Evolutionary conservation across 1,140 invertebrate species (phyloP).

Genomic region (Drosophila aff.): DNA sequence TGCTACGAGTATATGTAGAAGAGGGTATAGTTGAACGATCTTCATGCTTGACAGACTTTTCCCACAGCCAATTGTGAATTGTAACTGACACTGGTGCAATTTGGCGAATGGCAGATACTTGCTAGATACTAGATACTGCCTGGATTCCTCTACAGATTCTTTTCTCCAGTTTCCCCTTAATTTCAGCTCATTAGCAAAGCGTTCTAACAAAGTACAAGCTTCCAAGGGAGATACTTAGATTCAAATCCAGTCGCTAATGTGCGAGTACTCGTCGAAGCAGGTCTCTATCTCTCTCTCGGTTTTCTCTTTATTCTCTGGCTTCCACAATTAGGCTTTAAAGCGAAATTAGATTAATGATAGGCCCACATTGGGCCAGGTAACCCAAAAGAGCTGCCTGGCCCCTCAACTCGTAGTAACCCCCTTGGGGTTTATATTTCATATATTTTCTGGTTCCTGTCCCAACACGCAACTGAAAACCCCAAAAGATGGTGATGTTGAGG

Average conservation of each 20-base stretch:
- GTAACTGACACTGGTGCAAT: slow-evolving; percentile 73
- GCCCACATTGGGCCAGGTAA: slow-evolving; percentile 57
- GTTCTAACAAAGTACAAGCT: slow-evolving; percentile 38
- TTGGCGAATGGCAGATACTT: slow-evolving; percentile 42
- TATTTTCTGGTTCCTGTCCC: slow-evolving; percentile 32
- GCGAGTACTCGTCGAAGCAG: slow-evolving; percentile 41
- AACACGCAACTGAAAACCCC: slow-evolving; percentile 52
- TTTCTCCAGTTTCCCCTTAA: slow-evolving; percentile 30
- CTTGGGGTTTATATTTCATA: slow-evolving; percentile 5
- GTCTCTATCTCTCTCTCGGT: slow-evolving; percentile 10
- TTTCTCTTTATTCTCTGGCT: not conserved
- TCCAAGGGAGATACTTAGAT: slow-evolving; percentile 20
- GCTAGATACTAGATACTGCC: slow-evolving; percentile 19
- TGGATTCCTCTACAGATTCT: slow-evolving; percentile 4
- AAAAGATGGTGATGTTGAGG: slow-evolving; percentile 53
- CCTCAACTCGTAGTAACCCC: not conserved
- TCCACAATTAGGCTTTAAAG: slow-evolving; percentile 67
- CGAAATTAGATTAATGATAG: slow-evolving; percentile 83
- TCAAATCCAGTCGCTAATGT: slow-evolving; percentile 56
- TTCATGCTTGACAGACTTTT: slow-evolving; percentile 68
- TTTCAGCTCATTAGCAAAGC: slow-evolving; percentile 61
- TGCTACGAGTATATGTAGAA: slow-evolving; percentile 21
- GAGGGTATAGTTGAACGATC: slow-evolving; percentile 72
- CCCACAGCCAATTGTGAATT: slow-evolving; percentile 60
- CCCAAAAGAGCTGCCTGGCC: slow-evolving; percentile 20